Base-by-base conservation (phyloP, 2,113 vertebrate genomes). In the Daubentonia madagascariensis region DNA sequence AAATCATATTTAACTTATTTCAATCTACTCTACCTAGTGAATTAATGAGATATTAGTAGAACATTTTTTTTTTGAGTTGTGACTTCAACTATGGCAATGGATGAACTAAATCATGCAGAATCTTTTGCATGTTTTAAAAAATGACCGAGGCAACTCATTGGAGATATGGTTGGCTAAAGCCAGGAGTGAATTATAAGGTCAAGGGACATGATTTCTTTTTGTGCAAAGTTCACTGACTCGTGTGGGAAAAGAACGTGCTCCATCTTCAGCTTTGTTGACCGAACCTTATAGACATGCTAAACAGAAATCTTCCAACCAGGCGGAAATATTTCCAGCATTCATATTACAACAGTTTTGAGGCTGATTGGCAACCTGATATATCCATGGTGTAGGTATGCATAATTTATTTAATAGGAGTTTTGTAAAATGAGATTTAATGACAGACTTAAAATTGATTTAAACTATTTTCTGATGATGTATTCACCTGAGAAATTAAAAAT, bases 221-320 rank as follows among this genome's bases (percentile, higher is more conserved):
- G 45, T 28, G 76, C 16, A 73, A 67, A 59, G 57, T 35, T 40
- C 45, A 37, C 0, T 35, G 72, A 52, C 70, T 35, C 16, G 10
- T 45, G 28, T 14, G 10, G 40, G 65, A n/a, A 89, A 61, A 25
- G 8, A n/a, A 6, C 9, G 2, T n/a, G 6, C 13, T 8, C 16
- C 4, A 8, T 17, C 30, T 22, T 32, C 17, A 8, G 16, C 17
- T 78, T 7, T 17, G 30, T 45, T 0, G 50, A 18, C 9, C 6
- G 2, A 17, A 0, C 54, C 5, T 20, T 50, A 0, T 1, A 22
- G 54, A 25, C 1, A 3, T n/a, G 35, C 30, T n/a, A 73, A 87
- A 48, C 28, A 18, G 9, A 52, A 43, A 75, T 22, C 16, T 35
- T 48, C n/a, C 35, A 57, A 37, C 23, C 30, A 68, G 48, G 37